Conservation (phyloP, 2,888 invertebrate species). For the Saturnia japonica region DNA sequence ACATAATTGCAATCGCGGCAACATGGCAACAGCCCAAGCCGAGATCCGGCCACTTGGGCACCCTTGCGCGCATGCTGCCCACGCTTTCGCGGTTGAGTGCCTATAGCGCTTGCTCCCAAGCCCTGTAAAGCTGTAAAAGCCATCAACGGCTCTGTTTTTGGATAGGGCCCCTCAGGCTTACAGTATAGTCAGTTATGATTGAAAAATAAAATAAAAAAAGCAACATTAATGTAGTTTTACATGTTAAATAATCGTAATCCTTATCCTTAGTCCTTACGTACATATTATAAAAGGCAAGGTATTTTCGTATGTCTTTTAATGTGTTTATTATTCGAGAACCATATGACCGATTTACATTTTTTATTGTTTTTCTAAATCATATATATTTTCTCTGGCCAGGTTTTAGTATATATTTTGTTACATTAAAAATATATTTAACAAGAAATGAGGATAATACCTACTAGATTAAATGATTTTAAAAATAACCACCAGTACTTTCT, state of each 20-base stretch:
- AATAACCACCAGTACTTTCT: not conserved
- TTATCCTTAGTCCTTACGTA: not conserved
- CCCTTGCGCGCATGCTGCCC: no score
- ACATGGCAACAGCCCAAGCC: no score
- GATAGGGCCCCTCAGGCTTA: no score
- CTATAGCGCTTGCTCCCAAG: no score
- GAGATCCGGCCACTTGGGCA: no score
- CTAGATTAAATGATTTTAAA: not conserved
- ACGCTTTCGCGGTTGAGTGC: no score
- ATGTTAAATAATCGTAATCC: not conserved
- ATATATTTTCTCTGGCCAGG: not conserved
- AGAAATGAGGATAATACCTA: not conserved
- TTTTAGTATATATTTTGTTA: not conserved
- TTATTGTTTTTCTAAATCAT: not conserved
- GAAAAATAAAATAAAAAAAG: no score
- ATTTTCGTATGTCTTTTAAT: not conserved
- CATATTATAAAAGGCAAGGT: not conserved
- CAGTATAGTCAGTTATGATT: no score
- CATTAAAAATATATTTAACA: not conserved
- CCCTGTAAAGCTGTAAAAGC: no score
- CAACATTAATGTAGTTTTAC: not conserved
- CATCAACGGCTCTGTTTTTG: no score
- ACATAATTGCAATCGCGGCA: no score
- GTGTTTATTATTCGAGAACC: not conserved
- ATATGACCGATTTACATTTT: not conserved